Evolutionary conservation across 1,140 invertebrate genomes (phyloP).

Genomic region (Himalopsyche phryganea): DNA sequence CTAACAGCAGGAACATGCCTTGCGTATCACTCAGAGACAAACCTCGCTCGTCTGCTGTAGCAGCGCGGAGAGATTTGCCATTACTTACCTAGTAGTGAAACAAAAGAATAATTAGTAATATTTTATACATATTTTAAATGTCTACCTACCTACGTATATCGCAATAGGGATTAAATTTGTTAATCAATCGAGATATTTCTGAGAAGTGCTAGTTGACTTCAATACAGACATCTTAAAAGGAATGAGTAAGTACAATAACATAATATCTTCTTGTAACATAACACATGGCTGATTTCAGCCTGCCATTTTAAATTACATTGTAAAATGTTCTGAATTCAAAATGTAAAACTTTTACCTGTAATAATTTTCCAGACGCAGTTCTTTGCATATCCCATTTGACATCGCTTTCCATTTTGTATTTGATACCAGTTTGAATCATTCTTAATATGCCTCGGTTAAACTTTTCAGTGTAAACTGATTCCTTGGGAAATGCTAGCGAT

Average conservation of each 20-base stretch:
- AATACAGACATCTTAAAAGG: no score
- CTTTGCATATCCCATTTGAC: constrained; percentile 66
- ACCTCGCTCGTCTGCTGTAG: constrained; percentile 61
- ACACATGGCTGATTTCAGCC: no score
- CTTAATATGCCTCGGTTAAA: constrained; percentile 57
- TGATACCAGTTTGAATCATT: constrained; percentile 61
- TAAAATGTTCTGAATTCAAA: no score
- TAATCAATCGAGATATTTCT: no score
- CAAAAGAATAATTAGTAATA: no score
- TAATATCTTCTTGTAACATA: no score
- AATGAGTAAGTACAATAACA: no score
- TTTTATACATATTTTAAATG: no score
- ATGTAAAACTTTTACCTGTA: constrained; percentile 54
- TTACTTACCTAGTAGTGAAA: constrained; percentile 22
- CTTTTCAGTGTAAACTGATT: constrained; percentile 58
- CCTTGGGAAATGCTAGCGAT: constrained; percentile 56
- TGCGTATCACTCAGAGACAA: constrained; percentile 70
- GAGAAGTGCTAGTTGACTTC: no score
- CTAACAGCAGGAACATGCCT: constrained; percentile 73
- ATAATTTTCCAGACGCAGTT: constrained; percentile 53
- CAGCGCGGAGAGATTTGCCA: constrained; percentile 35
- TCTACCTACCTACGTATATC: no score
- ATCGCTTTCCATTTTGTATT: constrained; percentile 62
- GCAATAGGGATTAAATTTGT: no score
- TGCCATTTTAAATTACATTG: no score